These are phyloP conservation scores for Luscinia megarhynchos DNA, from an alignment of 2,797 vertebrate genomes.

Conservation along the genomic window DNA sequence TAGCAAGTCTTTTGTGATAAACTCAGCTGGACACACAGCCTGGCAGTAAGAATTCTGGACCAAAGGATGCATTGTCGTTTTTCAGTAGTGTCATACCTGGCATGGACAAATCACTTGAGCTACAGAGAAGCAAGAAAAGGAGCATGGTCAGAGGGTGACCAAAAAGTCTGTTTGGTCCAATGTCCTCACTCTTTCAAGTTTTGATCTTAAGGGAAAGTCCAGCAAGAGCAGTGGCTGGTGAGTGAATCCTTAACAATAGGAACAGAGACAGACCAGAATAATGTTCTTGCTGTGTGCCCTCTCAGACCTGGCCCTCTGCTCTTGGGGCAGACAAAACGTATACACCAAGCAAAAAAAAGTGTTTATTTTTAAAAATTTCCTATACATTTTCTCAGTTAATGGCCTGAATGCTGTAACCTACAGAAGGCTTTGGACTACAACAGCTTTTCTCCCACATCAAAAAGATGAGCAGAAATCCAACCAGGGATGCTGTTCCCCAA, in stretches of 20 bases:
- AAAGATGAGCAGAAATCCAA: not conserved
- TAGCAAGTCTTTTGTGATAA: not conserved
- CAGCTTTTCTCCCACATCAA: not conserved
- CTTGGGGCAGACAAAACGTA: not conserved
- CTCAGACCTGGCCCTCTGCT: not conserved
- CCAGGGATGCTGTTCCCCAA: not conserved
- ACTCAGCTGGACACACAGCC: not conserved
- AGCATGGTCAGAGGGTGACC: not conserved
- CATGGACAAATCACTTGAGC: not conserved
- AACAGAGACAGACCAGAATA: not conserved
- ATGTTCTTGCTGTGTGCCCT: not conserved
- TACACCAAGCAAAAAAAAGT: not conserved
- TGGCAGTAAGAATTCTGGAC: not conserved
- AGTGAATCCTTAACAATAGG: not conserved
- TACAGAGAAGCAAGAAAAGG: not conserved
- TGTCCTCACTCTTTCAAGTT: fast-evolving
- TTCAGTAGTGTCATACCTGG: not conserved
- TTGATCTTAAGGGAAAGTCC: not conserved
- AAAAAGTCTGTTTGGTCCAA: not conserved
- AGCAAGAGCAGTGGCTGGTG: not conserved
- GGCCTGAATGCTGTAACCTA: not conserved
- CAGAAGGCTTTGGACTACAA: not conserved
- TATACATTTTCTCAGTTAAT: not conserved
- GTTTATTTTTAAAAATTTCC: not conserved
- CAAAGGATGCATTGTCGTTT: not conserved